Base-by-base conservation (phyloP, 1,140 invertebrate species). In the Lasioglossum baleicum region DNA sequence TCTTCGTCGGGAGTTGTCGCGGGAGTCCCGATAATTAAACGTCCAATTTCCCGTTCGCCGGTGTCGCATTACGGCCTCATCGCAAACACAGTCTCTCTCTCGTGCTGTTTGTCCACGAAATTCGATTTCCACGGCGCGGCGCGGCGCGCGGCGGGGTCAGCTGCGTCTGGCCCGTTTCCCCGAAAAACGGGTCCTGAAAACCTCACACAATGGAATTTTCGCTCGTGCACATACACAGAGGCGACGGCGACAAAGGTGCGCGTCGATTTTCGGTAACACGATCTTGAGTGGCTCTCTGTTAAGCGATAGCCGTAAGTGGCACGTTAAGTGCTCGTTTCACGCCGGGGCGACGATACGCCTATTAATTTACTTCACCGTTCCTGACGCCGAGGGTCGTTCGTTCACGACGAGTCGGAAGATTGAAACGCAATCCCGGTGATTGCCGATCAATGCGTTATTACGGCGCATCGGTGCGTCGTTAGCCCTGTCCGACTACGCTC, bases 251-350 rank as follows among this genome's bases (percentile, higher is more conserved):
- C 83, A 90, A 87, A 87, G 77, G 84, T 88, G 85, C 58, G 73
- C 89, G 56, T 93, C 90, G 90, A 93, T 92, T 92, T 92, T 92
- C 91, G 85, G 92, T 93, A 93, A 93, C 88, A 86, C 84, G 91
- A 93, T 93, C 92, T 92, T 90, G 88, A 93, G 91, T 93, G 90
- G 92, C 90, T 90, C 86, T 91, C 87, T 88, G 88, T 92, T 92
- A 90, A 91, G 83, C 84, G 91, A 92, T 90, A 92, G 88, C 88
- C 86, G 78, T 89, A 88, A 90, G 90, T 90, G 85, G 85, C 86
- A 82, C 87, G 90, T 89, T 92, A 92, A 93, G 92, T 92, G 92
- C 89, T 92, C 89, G 88, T 93, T 93, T 92, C 91, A 91, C 89
- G 89, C 88, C 85, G 85, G 87, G 81, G 79, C 72, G 83, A 48